These are phyloP conservation scores for Scopus umbretta DNA, from an alignment of 2,113 vertebrate species.

Conservation along the genomic window DNA sequence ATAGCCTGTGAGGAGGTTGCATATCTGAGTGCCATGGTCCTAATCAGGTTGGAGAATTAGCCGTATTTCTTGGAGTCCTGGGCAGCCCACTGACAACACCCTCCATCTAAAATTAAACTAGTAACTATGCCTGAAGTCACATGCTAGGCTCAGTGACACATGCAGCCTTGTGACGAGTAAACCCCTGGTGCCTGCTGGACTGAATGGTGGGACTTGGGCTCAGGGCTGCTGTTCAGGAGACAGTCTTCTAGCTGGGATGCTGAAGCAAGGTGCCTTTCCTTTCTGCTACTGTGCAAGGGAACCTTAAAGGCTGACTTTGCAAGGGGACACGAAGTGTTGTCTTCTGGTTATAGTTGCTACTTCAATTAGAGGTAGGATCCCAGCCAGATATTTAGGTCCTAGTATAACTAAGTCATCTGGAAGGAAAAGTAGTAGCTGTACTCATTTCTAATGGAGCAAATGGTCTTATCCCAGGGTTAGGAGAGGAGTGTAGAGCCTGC, in stretches of 20 bases:
- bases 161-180: background rate
- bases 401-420: background rate
- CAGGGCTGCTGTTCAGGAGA: background rate
- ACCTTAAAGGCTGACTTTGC: background rate
- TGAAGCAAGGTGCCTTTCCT: background rate
- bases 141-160: accelerated
- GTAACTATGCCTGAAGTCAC: accelerated
- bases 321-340: accelerated
- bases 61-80: background rate
- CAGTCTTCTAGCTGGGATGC: background rate
- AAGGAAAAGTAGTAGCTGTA: background rate
- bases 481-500: background rate
- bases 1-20: accelerated
- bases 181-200: background rate
- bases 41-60: background rate
- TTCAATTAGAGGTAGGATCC: background rate
- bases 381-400: background rate
- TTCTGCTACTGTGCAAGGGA: background rate
- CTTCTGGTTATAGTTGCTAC: background rate
- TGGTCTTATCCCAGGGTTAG: background rate
- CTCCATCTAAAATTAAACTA: background rate
- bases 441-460: background rate
- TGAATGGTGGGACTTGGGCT: background rate
- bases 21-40: accelerated
- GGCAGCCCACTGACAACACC: background rate